These are phyloP conservation scores for Rhabdophis nuchalis DNA, from an alignment of 2,797 vertebrate genomes.

Conservation along the genomic window DNA sequence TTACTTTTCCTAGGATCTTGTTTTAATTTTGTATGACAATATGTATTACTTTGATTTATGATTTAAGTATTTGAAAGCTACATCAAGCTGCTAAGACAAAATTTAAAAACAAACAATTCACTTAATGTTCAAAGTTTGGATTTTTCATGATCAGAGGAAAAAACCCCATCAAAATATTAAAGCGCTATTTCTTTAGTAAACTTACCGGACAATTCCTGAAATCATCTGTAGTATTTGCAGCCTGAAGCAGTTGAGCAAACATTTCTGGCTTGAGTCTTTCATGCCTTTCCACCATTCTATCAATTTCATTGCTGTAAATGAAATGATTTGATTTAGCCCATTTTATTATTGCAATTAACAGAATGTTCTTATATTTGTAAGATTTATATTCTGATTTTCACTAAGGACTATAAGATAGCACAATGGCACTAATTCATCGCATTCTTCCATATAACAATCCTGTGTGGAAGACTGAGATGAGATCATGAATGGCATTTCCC, in stretches of 20 bases:
- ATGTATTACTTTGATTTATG: not conserved
- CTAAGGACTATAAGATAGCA: not conserved
- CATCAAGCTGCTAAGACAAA: not conserved
- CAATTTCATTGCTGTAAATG: conserved; percentile 73
- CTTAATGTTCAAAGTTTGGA: not conserved
- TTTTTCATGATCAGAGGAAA: not conserved
- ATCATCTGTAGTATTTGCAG: conserved; percentile 89
- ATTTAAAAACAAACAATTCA: not conserved
- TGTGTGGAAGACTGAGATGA: not conserved
- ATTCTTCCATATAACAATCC: not conserved
- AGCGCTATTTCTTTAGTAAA: conserved; percentile 27
- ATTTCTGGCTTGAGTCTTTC: conserved; percentile 88
- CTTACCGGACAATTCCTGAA: conserved; percentile 93
- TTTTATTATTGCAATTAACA: not conserved
- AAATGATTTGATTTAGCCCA: not conserved
- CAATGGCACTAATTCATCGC: not conserved
- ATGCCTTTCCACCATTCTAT: conserved; percentile 78
- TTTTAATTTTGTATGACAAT: too few relatives aligned
- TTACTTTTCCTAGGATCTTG: not conserved
- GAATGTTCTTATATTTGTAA: not conserved
- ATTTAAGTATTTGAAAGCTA: not conserved
- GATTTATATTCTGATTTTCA: not conserved
- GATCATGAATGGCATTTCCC: not conserved
- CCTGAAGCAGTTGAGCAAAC: conserved; percentile 90
- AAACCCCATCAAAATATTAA: not conserved